Conservation (phyloP, 2,888 invertebrate species). For the Cyclophora punctaria region DNA sequence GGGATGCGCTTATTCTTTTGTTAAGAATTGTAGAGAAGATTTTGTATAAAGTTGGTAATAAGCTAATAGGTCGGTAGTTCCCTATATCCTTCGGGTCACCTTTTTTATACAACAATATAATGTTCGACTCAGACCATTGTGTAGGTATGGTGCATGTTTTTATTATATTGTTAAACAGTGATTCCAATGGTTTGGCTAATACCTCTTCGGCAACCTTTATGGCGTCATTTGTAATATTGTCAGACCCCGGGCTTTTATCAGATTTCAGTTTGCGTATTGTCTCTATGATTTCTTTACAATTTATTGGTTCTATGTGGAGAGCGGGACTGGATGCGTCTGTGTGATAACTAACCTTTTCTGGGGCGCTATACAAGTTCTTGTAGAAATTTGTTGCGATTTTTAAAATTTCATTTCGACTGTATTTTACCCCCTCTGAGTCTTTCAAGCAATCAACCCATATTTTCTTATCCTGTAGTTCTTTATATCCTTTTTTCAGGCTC, state of each 20-base stretch:
- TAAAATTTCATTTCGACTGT: constrained; percentile 3
- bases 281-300: constrained; percentile 1
- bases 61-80: constrained; percentile 6
- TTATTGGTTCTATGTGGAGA: neutral
- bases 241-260: constrained; percentile 4
- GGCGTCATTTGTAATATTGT: constrained; percentile 11
- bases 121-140: constrained; percentile 4
- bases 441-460: constrained; percentile 5
- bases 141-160: neutral
- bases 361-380: neutral
- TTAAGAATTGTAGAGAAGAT: constrained; percentile 1
- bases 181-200: too few relatives aligned
- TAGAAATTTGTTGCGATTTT: constrained; percentile 6
- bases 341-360: neutral
- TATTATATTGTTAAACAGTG: constrained; percentile 6
- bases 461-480: constrained; percentile 4
- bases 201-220: constrained; percentile 2
- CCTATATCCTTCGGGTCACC: constrained; percentile 1
- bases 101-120: constrained; percentile 10
- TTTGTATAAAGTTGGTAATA: constrained; percentile 7
- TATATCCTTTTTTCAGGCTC: constrained; percentile 5
- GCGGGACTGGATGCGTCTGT: neutral
- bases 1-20: neutral
- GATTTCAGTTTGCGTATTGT: neutral
- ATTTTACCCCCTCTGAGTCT: neutral